Evolutionary conservation across 1,140 invertebrate species (phyloP), one percentile per base, ranked within the genome.

Genomic region (Drosophila saltans): DNA sequence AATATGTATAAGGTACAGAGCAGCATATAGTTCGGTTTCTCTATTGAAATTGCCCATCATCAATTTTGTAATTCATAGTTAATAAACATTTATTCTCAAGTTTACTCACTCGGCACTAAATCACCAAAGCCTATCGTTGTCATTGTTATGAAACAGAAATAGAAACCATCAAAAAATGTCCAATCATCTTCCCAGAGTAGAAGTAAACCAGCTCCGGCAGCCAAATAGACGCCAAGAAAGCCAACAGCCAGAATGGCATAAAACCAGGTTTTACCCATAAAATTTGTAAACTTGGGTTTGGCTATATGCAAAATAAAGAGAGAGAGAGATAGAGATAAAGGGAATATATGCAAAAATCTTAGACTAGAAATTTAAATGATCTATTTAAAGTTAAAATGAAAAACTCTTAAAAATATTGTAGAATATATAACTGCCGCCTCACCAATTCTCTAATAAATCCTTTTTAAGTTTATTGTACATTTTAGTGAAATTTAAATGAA

Each of bases 91-190:
- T 30, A 30, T 30, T 30, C 2, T 1, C 21, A 0, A 43, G 6
- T 26, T 5, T 7, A 93, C 94, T 95, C 94, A 97, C 97, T 96
- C 81, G 97, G 97, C 45, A 98, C 97, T 24, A 98, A 93, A 93
- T 98, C 97, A 36, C 97, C 97, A 81, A 98, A 98, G 16, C 97
- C 97, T 75, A 98, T 98, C 0, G 97, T 98, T 61, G 97, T 98
- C 97, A 98, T 97, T 0, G 97, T 98, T 57, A 98, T 97, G 86
- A 98, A 98, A 84, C 97, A 98, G 83, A 98, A 98, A 92, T 98
- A 98, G 91, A 98, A 98, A 16, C 97, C 96, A 78, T 98, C 97
- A 79, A 98, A 97, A 92, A 98, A 98, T 2, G 94, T 95, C 97
- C 97, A 98, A 52, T 97, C 96, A 69, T 97, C 95, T 85, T 97